phyloP scores from a whole-genome alignment of 2,888 invertebrate species.

The Cacoxenus indagator region DNA sequence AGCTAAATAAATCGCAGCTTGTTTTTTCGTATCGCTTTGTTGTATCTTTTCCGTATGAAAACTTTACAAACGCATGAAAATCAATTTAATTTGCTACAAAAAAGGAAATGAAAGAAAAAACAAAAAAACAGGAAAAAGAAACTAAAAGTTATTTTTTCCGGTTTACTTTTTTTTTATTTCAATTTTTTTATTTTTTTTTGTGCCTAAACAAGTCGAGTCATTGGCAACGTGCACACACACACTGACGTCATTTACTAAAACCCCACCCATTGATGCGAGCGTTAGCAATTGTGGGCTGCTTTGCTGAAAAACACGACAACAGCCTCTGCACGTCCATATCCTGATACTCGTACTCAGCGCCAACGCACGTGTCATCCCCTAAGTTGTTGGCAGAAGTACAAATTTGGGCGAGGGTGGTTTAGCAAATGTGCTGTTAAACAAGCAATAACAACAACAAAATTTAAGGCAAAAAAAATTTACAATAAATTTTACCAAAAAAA shows the following conservation, averaged over 20 bases:
- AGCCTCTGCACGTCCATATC: neutral
- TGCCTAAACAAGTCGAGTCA: slow-evolving; percentile 57
- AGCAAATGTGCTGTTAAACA: slow-evolving; percentile 34
- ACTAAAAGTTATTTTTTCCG: slow-evolving; percentile 15
- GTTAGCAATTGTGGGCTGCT: neutral
- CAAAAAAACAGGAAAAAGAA: slow-evolving; percentile 15
- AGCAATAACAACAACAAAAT: slow-evolving; percentile 25
- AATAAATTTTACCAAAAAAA: neutral
- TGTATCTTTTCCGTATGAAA: too few relatives aligned
- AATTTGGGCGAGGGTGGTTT: slow-evolving; percentile 51
- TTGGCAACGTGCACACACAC: slow-evolving; percentile 40
- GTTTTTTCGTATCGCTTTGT: too few relatives aligned
- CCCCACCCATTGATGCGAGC: neutral
- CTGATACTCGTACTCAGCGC: slow-evolving; percentile 11
- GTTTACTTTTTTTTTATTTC: slow-evolving; percentile 19
- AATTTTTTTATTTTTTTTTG: slow-evolving; percentile 4
- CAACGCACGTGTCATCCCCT: slow-evolving; percentile 23
- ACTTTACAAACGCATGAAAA: slow-evolving; percentile 47
- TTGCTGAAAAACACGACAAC: slow-evolving; percentile 5
- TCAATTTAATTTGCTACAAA: slow-evolving; percentile 56
- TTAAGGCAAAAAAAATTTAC: neutral
- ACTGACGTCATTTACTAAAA: neutral
- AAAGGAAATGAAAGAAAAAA: slow-evolving; percentile 6
- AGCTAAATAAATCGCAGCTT: neutral
- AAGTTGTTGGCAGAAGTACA: slow-evolving; percentile 20